Percentiles rank a stretch among this genome's conserved stretches.
These are phyloP conservation scores for Temnothorax longispinosus DNA, from an alignment of 1,140 invertebrate species.

Conservation along the genomic window DNA sequence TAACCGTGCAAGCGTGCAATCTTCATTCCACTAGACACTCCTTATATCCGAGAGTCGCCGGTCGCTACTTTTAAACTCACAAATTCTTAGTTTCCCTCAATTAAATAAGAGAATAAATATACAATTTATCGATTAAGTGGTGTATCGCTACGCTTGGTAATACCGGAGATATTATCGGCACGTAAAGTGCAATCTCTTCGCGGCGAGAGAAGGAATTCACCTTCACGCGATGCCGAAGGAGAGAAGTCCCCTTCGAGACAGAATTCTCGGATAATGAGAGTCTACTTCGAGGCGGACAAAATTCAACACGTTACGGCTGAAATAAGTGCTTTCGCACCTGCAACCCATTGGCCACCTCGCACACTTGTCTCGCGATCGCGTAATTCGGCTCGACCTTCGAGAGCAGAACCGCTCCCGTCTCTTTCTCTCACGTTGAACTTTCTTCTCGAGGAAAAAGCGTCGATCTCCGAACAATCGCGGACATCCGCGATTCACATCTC, in stretches of 20 bases:
- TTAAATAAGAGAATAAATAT: constrained; percentile 20
- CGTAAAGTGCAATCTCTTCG: constrained; percentile 15
- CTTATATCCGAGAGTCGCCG: background rate
- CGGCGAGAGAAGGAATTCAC: background rate
- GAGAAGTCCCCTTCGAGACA: background rate
- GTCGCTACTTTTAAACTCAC: background rate
- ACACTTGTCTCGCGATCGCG: background rate
- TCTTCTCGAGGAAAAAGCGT: background rate
- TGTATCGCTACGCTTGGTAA: constrained; percentile 1
- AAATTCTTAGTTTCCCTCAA: background rate
- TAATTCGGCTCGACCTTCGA: constrained; percentile 42
- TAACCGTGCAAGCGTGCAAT: background rate
- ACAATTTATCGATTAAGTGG: constrained; percentile 3
- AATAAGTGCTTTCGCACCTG: background rate
- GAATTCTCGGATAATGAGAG: constrained; percentile 33
- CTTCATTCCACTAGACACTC: background rate
- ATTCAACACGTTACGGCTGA: background rate
- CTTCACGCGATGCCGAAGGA: constrained; percentile 39
- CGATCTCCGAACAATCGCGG: background rate
- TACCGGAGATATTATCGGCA: constrained; percentile 10
- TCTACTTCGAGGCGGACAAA: constrained; percentile 10
- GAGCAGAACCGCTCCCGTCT: background rate
- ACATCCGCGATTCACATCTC: background rate
- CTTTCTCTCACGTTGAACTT: background rate
- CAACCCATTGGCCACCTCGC: background rate